Evolutionary conservation across 2,888 invertebrate species (phyloP).

Genomic region (Ariolimax columbianus): DNA sequence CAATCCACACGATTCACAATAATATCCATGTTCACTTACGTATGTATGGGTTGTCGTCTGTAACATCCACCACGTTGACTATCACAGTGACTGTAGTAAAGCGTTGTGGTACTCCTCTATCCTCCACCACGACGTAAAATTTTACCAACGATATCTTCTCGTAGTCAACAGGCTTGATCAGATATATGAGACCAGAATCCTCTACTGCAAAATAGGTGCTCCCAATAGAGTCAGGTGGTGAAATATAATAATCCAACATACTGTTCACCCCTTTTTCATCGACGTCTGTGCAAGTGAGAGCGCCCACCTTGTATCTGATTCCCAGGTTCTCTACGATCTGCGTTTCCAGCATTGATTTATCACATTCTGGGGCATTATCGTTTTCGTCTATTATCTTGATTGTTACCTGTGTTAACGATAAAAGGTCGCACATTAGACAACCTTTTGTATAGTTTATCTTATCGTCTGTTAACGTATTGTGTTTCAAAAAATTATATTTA

Average conservation of each 20-base stretch:
- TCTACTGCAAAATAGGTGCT: slow-evolving; percentile 30
- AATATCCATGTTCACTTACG: too few species aligned
- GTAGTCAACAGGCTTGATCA: background rate
- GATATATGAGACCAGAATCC: background rate
- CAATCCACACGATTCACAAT: too few species aligned
- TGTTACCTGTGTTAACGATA: slow-evolving; percentile 16
- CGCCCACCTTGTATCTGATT: slow-evolving; percentile 3
- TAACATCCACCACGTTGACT: slow-evolving; percentile 20
- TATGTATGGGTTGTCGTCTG: background rate
- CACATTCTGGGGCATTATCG: slow-evolving; percentile 68
- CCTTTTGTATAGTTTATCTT: too few species aligned
- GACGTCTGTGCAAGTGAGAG: slow-evolving; percentile 24
- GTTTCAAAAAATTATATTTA: too few species aligned
- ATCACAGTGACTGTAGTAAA: slow-evolving; percentile 38
- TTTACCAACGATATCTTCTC: slow-evolving; percentile 16
- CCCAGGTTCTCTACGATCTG: slow-evolving; percentile 20
- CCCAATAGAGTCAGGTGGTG: background rate
- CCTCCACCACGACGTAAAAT: slow-evolving; percentile 34
- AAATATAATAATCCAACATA: background rate
- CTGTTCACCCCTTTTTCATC: slow-evolving; percentile 25
- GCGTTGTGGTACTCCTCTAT: slow-evolving; percentile 35
- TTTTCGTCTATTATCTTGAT: slow-evolving; percentile 60
- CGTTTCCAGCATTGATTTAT: slow-evolving; percentile 39
- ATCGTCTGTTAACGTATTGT: too few species aligned
- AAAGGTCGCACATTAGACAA: too few species aligned